Base-by-base conservation (phyloP, 2,113 vertebrate species). In the Eupsittula cactorum region DNA sequence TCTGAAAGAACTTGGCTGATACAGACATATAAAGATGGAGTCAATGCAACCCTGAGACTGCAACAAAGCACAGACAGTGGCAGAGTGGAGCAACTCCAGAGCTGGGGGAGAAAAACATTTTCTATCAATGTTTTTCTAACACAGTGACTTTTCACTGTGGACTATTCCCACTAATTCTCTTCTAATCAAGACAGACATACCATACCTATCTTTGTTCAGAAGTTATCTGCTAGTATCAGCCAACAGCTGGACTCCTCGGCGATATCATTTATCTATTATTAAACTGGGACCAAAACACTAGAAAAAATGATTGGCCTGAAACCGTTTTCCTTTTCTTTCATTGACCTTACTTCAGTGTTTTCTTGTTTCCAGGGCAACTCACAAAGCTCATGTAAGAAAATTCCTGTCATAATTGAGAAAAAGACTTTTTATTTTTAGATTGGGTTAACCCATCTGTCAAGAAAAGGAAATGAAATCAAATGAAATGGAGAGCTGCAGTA, bases 311-410 rank as follows among this genome's bases (percentile, higher is more conserved):
- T 28, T 78, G 82, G n/a, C 29, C 7, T 31, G 31, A 78, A 70
- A 75, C n/a, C 25, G 33, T 44, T 86, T 81, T 93, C 82, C 52
- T 59, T 59, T 24, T 59, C 33, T 59, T 59, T 59, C 57, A 59
- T 59, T 79, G 69, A 96, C 62, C 49, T 88, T 68, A 86, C 29
- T 71, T 90, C 19, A 64, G 33, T 86, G 68, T 60, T 92, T 93
- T 84, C 69, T 73, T 73, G 68, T 96, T 95, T 84, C 93, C 73
- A 86, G 65, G 65, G 88, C 59, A 94, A 97, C 73, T 62, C 52
- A 90, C 15, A 92, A 84, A 95, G 65, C 10, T 50, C 33, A 35
- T 25, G 31, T 19, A 79, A 91, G 44, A 95, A 93, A 93, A 93
- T 62, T 37, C 44, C 49, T 59, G 41, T 46, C 52, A 52, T 39